Conservation (phyloP, 2,113 vertebrate species). For the Tychaedon coryphoeus region DNA sequence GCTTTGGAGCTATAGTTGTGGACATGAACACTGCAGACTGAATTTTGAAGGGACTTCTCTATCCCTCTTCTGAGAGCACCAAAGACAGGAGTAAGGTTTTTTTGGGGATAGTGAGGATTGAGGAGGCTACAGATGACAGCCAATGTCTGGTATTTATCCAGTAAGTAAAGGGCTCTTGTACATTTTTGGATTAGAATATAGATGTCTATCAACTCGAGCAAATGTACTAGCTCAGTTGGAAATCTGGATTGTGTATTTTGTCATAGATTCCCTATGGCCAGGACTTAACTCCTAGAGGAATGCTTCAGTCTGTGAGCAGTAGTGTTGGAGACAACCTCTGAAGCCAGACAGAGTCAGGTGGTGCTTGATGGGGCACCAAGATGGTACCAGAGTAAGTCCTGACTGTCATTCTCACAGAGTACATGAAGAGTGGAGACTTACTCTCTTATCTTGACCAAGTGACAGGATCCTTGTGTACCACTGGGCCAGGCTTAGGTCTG, state of each 20-base stretch:
- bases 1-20: neutral
- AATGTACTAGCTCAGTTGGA: neutral
- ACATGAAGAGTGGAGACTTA: neutral
- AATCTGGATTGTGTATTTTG: neutral
- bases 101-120: neutral
- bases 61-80: neutral
- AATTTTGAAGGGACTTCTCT: neutral
- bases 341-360: neutral
- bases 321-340: neutral
- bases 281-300: neutral
- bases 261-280: neutral
- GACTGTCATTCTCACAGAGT: neutral
- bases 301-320: neutral
- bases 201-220: neutral
- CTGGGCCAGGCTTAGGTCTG: neutral
- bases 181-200: neutral
- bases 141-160: neutral
- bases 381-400: neutral
- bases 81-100: neutral
- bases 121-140: neutral
- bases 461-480: neutral
- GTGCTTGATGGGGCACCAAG: neutral
- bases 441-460: neutral
- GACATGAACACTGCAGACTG: neutral
- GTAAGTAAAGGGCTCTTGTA: neutral